Evolutionary conservation across 92 coral and sea anemone species (phyloP), one percentile per base, ranked within the genome.

Genomic region (Bergia sp.): DNA sequence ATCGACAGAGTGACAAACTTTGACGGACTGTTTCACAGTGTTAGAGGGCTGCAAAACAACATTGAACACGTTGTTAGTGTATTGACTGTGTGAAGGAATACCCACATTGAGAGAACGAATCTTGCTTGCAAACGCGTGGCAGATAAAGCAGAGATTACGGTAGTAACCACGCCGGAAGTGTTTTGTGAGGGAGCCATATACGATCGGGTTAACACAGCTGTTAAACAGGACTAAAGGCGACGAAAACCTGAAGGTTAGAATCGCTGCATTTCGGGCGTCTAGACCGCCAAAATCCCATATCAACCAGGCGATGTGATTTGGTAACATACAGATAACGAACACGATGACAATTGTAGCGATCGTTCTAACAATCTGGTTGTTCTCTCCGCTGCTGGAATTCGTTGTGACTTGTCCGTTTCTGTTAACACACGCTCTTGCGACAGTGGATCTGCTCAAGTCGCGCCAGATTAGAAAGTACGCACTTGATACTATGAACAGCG

Each of bases 121-220:
- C 29, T 45, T 47, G 0, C n/a, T 42, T 1, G 37, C 42, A 0
- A 43, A 37, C 21, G 44, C 71, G 6, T 4, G 53, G 43, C 87
- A 90, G 23, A 88, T 37, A 16, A 37, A 65, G 3, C 80, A 73
- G 2, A 91, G 67, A 47, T 73, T 87, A 2, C 58, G 88, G 55
- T 20, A 16, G 88, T 94, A 94, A 10, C 84, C 91, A 4, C 75
- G 61, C 4, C 95, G 96, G 65, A 94, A 94, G 49, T 87, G 93
- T 61, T 76, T 92, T 38, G 92, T 90, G 71, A 92, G 87, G 1
- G 90, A 92, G 7, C 96, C 96, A 71, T 94, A 92, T 7, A 92
- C 92, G 76, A 90, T 89, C 36, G 96, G 96, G 49, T 94, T 94
- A 39, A 94, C 88, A 50, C 96, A 94, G 77, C 93, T 90, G 87